These are phyloP conservation scores for Malacosoma neustria DNA, from an alignment of 2,888 invertebrate species.

Conservation along the genomic window DNA sequence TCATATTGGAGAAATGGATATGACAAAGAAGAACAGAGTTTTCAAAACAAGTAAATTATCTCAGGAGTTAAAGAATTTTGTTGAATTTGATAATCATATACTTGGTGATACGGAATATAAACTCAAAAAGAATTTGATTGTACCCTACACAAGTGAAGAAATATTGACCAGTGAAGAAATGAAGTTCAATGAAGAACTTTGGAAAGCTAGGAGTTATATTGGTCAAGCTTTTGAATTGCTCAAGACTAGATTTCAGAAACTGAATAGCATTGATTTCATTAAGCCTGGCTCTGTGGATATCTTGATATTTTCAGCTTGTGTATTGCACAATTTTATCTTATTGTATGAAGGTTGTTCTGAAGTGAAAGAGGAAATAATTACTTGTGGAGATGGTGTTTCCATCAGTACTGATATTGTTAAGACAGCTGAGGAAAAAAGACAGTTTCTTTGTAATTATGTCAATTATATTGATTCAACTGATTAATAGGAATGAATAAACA, in stretches of 20 bases:
- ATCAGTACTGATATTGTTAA: slow-evolving; percentile 51
- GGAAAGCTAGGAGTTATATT: slow-evolving; percentile 52
- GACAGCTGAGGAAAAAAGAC: slow-evolving; percentile 52
- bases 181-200: slow-evolving; percentile 61
- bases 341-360: slow-evolving; percentile 49
- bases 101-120: slow-evolving; percentile 56
- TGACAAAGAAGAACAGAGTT: slow-evolving; percentile 43
- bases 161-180: slow-evolving; percentile 58
- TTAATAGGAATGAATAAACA: background rate
- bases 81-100: slow-evolving; percentile 60
- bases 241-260: slow-evolving; percentile 47
- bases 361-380: slow-evolving; percentile 47
- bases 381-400: slow-evolving; percentile 48
- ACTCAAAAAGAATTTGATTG: slow-evolving; percentile 49
- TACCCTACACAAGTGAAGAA: slow-evolving; percentile 56
- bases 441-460: slow-evolving; percentile 62
- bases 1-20: slow-evolving; percentile 47
- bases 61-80: slow-evolving; percentile 44
- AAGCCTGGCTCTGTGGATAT: slow-evolving; percentile 40
- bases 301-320: slow-evolving; percentile 49
- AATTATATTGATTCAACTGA: slow-evolving; percentile 41
- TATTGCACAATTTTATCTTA: slow-evolving; percentile 58
- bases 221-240: slow-evolving; percentile 54
- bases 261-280: slow-evolving; percentile 45
- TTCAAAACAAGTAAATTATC: slow-evolving; percentile 48